Percentiles rank a stretch among this genome's conserved stretches.
Conservation (phyloP, 2,113 vertebrate genomes). For the Panurus biarmicus region DNA sequence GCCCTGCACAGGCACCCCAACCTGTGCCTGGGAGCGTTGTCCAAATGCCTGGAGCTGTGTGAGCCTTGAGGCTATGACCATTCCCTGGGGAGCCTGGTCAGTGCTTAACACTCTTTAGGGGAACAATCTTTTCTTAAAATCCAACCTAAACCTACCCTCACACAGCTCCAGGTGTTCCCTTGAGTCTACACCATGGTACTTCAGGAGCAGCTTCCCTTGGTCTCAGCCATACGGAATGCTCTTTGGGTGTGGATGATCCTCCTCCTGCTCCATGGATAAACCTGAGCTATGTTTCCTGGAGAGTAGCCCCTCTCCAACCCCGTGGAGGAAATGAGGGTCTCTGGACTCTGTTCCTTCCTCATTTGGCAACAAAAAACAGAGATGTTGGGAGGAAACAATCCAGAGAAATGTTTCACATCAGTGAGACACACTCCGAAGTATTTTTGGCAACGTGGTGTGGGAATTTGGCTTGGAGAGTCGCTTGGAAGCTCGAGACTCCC, state of each 20-base stretch:
- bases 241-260: not conserved
- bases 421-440: not conserved
- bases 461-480: slow-evolving; percentile 24
- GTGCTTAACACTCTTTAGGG: not conserved
- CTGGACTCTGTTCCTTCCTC: not conserved
- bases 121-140: not conserved
- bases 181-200: not conserved
- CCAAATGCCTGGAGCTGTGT: not conserved
- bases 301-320: not conserved
- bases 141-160: not conserved
- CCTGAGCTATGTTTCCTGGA: not conserved
- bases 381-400: slow-evolving; percentile 2
- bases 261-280: not conserved
- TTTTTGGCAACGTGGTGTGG: slow-evolving; percentile 36
- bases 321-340: not conserved
- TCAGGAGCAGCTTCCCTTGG: not conserved
- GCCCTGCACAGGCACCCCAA: not conserved
- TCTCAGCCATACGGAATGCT: not conserved
- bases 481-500: not conserved
- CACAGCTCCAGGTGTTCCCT: not conserved
- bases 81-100: not conserved
- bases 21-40: rapidly evolving
- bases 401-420: not conserved
- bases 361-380: not conserved
- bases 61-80: rapidly evolving